Base-by-base conservation (phyloP, 2,113 vertebrate species). In the Boulengeromyrus knoepffleri region DNA sequence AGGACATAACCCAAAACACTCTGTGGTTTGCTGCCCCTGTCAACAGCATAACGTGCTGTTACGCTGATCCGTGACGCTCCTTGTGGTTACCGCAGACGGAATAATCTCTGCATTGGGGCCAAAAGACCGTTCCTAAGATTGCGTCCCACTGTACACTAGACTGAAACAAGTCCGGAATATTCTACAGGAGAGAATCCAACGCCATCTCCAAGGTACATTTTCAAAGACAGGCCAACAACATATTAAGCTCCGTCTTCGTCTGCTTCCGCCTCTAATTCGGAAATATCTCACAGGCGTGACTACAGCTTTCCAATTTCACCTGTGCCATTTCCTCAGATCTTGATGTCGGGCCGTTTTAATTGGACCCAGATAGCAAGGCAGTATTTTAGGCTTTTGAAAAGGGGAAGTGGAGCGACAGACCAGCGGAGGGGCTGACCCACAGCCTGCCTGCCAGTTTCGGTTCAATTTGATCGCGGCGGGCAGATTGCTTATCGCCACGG, bases 401-500 rank as follows among this genome's bases (percentile, higher is more conserved):
- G 50, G 36, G 31, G 3, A 24, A 24, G 15, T 1, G 21, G 24
- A 85, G 39, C 19, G 42, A 24, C 42, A 85, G 39, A 12, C 8
- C 87, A 6, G 86, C 1, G 0, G 49, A 53, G 27, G 31, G 15
- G 49, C 27, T 3, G 12, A 21, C 13, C n/a, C 13, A 17, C n/a
- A 87, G 24, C 88, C 74, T 39, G 24, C 88, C 74, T 39, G 70
- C 58, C 89, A 27, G 17, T 84, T 90, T 52, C 53, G 45, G 17
- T 91, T 46, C 89, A 90, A 53, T 88, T 58, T 80, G 70, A 87
- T 19, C 62, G 17, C 85, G 91, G 58, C 42, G 90, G 91, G 66
- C 45, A 88, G 45, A 88, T 21, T 36, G 88, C 87, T 90, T 92
- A 89, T 91, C 90, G 91, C 86, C 88, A 84, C 36, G 10, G 52